Evolutionary conservation across 2,888 invertebrate species (phyloP).

Genomic region (Frankliniella intonsa): DNA sequence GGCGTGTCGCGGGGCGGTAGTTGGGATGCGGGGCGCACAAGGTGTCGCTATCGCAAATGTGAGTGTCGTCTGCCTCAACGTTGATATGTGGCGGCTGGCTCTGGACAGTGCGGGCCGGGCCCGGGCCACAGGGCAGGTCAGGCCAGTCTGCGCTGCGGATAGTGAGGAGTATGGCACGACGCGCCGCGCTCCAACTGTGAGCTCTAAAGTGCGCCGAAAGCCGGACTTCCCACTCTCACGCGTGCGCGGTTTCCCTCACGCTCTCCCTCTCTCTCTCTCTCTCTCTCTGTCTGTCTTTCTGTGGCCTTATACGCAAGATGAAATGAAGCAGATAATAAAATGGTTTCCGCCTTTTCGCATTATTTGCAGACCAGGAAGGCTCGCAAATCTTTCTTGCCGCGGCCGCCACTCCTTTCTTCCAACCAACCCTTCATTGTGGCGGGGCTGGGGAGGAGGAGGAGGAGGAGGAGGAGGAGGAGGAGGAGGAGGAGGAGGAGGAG

Average conservation of each 20-base stretch:
- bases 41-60: conserved; percentile 1
- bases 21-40: conserved; percentile 8
- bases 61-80: neutral
- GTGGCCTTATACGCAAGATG: neutral
- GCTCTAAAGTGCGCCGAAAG: neutral
- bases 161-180: neutral
- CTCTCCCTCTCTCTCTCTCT: no score
- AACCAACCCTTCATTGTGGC: no score
- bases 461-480: no score
- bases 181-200: neutral
- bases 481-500: no score
- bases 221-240: neutral
- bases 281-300: neutral
- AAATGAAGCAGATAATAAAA: neutral
- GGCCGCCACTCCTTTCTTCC: no score
- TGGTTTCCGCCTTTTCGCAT: neutral
- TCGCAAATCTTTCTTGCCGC: no score
- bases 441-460: no score
- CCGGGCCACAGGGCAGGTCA: no score
- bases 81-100: conserved; percentile 19
- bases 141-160: neutral
- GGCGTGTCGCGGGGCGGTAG: neutral
- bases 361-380: neutral
- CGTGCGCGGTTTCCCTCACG: neutral
- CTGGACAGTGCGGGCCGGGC: neutral